Evolutionary conservation across 2,113 vertebrate genomes (phyloP).

Genomic region (Neotragus pygmaeus): DNA sequence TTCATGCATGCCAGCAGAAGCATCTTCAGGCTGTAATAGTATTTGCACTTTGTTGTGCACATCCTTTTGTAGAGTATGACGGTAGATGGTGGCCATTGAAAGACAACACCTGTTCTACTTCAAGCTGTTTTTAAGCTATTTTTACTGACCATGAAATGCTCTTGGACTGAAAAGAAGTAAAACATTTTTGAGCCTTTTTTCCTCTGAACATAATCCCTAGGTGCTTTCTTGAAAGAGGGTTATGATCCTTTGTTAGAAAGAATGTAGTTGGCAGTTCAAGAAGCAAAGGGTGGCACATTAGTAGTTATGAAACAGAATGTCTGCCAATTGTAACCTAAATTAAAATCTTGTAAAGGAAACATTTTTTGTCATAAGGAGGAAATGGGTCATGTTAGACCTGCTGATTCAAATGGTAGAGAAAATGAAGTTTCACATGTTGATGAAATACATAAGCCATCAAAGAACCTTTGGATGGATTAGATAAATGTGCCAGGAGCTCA

Average conservation of each 20-base stretch:
- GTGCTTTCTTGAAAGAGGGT: conserved; percentile 20
- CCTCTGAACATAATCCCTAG: not conserved
- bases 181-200: not conserved
- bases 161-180: conserved; percentile 49
- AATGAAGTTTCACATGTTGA: not conserved
- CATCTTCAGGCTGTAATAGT: not conserved
- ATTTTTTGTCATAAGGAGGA: conserved; percentile 16
- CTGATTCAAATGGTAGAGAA: conserved; percentile 21
- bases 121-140: conserved; percentile 44
- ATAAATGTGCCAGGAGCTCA: conserved; percentile 3
- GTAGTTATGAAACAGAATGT: conserved; percentile 16
- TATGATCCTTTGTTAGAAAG: conserved; percentile 43
- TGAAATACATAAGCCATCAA: conserved; percentile 39
- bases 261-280: conserved; percentile 21
- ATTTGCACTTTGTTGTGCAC: not conserved
- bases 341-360: conserved; percentile 27
- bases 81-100: not conserved
- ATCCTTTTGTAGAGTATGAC: not conserved
- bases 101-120: not conserved
- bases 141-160: conserved; percentile 49
- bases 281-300: conserved; percentile 17
- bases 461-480: conserved; percentile 3
- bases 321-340: conserved; percentile 36
- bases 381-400: conserved; percentile 15
- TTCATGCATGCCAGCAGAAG: not conserved